These are phyloP conservation scores for Disparrhopalites patrizii DNA, from an alignment of 2,888 invertebrate species.

Conservation along the genomic window DNA sequence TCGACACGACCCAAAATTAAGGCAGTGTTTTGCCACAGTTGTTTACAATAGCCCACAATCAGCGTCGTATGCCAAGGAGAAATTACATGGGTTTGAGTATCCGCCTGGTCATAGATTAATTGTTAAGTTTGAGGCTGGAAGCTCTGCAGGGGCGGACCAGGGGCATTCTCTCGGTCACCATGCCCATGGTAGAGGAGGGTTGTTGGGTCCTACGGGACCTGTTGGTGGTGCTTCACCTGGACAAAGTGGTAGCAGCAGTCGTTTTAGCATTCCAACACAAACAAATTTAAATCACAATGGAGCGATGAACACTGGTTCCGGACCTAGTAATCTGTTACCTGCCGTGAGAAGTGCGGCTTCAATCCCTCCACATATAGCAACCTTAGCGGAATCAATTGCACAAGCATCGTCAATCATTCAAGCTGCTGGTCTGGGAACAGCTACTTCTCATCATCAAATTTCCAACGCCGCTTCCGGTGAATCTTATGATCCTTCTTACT, in stretches of 20 bases:
- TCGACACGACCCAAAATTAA: slow-evolving; percentile 50
- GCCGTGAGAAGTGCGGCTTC: slow-evolving; percentile 34
- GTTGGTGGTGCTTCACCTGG: slow-evolving; percentile 32
- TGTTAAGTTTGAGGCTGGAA: slow-evolving; percentile 61
- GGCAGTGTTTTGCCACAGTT: slow-evolving; percentile 58
- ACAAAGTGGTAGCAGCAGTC: slow-evolving; percentile 16
- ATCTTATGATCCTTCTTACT: slow-evolving; percentile 53
- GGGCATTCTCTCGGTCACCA: slow-evolving; percentile 4
- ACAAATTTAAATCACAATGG: slow-evolving; percentile 42
- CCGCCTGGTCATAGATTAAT: slow-evolving; percentile 79
- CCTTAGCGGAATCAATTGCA: slow-evolving; percentile 53
- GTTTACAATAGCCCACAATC: slow-evolving; percentile 69
- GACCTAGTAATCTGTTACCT: slow-evolving; percentile 19
- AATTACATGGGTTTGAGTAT: slow-evolving; percentile 86
- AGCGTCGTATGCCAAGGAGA: slow-evolving; percentile 72
- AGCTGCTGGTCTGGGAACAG: slow-evolving; percentile 55
- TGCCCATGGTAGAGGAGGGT: slow-evolving; percentile 34
- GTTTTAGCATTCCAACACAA: slow-evolving; percentile 29
- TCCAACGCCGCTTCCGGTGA: slow-evolving; percentile 46
- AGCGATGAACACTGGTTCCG: slow-evolving; percentile 24
- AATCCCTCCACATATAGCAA: slow-evolving; percentile 53
- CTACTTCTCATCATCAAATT: slow-evolving; percentile 31
- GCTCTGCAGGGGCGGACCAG: slow-evolving; percentile 14
- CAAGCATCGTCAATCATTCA: slow-evolving; percentile 72
- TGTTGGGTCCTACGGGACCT: slow-evolving; percentile 37